Base-by-base conservation (phyloP, 2,113 vertebrate genomes). In the Pteropus alecto region DNA sequence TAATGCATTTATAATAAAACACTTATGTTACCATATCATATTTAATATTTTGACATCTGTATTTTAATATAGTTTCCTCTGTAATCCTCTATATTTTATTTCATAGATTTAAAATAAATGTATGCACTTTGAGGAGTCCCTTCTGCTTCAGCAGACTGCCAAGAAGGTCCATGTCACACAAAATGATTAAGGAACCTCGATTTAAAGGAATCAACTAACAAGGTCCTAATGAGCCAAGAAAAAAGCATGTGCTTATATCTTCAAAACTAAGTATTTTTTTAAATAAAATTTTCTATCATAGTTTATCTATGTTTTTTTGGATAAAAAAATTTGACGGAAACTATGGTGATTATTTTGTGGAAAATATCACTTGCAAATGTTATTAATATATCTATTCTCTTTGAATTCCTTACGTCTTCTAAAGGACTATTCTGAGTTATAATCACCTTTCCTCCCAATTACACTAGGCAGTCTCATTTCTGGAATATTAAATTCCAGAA, bases 301-400 rank as follows among this genome's bases (percentile, higher is more conserved):
- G 15, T 46, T 43, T 82, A 30, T 22, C 13, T 51, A 60, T 58
- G 43, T 91, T 63, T 85, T 56, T 93, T 61, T 70, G 76, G 1
- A 74, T 71, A 46, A 91, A 77, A 78, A n/a, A 21, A 93, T 84
- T 79, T 96, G 81, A 92, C 46, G 92, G 28, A 77, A 33, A 78
- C 21, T 81, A 48, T 81, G 56, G 41, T 35, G 41, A 56, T 51
- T 78, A 76, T 82, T 94, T 93, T 87, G 19, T 84, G 41, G 54
- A 87, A 97, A 96, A 54, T 51, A 88, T 85, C 67, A 65, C 56
- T 95, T 87, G 46, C 63, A 91, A 94, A 95, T 96, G n/a, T 90
- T 87, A 93, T 95, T 95, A 88, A 41, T 70, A 35, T 81, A 54
- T 65, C 61, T 93, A 21, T 51, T 92, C 35, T 77, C 15, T 74